These are phyloP conservation scores for Heliconius eleuchia DNA, from an alignment of 1,140 invertebrate genomes.

Conservation along the genomic window DNA sequence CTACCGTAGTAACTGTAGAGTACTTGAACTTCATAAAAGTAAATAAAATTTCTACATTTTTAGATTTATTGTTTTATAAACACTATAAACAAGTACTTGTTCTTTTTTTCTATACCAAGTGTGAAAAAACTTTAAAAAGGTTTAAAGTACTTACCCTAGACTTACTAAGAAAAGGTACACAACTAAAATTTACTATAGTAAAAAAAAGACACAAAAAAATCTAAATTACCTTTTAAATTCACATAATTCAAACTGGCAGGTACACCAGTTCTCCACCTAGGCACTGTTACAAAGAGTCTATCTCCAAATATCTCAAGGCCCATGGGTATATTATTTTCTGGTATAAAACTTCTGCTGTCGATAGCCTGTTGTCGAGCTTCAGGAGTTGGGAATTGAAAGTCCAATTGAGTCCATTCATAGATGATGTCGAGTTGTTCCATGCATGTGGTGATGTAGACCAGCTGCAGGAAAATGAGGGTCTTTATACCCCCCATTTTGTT, in stretches of 20 bases:
- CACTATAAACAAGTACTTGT: too few species aligned
- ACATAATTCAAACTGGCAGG: slow-evolving; percentile 88
- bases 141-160: too few species aligned
- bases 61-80: too few species aligned
- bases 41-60: too few species aligned
- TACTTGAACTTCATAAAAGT: too few species aligned
- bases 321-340: slow-evolving; percentile 86
- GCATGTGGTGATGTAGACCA: slow-evolving; percentile 61
- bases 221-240: slow-evolving; percentile 83
- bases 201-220: neutral
- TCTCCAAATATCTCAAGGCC: slow-evolving; percentile 85
- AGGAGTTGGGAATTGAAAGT: slow-evolving; percentile 84
- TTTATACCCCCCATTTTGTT: slow-evolving; percentile 59
- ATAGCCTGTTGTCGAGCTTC: slow-evolving; percentile 82
- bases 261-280: slow-evolving; percentile 88
- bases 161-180: too few species aligned
- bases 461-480: slow-evolving; percentile 58
- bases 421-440: slow-evolving; percentile 85
- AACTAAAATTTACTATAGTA: too few species aligned
- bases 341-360: slow-evolving; percentile 81
- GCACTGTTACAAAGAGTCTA: slow-evolving; percentile 86
- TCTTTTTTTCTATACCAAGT: too few species aligned
- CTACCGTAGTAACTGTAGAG: too few species aligned
- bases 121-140: too few species aligned
- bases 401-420: slow-evolving; percentile 87